phyloP scores from a whole-genome alignment of 1,140 invertebrate species.

The Trichonephila clavipes region DNA sequence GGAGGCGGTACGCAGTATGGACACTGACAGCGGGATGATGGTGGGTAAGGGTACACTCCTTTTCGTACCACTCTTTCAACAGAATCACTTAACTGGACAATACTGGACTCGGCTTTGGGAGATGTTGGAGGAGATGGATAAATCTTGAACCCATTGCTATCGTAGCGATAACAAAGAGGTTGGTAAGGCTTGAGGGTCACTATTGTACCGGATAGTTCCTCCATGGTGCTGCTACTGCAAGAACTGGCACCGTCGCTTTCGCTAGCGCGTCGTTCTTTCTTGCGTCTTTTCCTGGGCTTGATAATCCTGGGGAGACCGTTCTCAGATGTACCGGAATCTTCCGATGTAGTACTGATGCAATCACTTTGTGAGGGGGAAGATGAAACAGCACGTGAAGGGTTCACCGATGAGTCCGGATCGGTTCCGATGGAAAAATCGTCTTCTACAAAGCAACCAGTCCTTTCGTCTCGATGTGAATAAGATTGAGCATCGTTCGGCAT shows the following conservation, averaged over 20 bases:
- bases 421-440: slow-evolving; percentile 32
- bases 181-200: slow-evolving; percentile 81
- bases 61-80: not conserved
- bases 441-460: slow-evolving; percentile 43
- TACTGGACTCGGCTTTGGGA: not conserved
- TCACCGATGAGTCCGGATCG: slow-evolving; percentile 15
- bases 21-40: slow-evolving; percentile 54
- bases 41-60: slow-evolving; percentile 57
- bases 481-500: slow-evolving; percentile 1
- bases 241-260: slow-evolving; percentile 84
- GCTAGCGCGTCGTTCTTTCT: slow-evolving; percentile 85
- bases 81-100: not conserved
- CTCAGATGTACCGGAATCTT: slow-evolving; percentile 87
- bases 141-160: slow-evolving; percentile 39
- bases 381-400: slow-evolving; percentile 32
- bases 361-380: slow-evolving; percentile 61
- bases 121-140: slow-evolving; percentile 42
- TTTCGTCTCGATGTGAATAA: not conserved
- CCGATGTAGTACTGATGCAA: slow-evolving; percentile 81
- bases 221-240: not conserved
- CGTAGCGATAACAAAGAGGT: slow-evolving; percentile 79
- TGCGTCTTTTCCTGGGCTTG: slow-evolving; percentile 92
- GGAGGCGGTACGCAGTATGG: slow-evolving; percentile 58
- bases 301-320: slow-evolving; percentile 91
- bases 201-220: slow-evolving; percentile 74